Conservation (phyloP, 2,797 vertebrate species). For the Macropodus opercularis region DNA sequence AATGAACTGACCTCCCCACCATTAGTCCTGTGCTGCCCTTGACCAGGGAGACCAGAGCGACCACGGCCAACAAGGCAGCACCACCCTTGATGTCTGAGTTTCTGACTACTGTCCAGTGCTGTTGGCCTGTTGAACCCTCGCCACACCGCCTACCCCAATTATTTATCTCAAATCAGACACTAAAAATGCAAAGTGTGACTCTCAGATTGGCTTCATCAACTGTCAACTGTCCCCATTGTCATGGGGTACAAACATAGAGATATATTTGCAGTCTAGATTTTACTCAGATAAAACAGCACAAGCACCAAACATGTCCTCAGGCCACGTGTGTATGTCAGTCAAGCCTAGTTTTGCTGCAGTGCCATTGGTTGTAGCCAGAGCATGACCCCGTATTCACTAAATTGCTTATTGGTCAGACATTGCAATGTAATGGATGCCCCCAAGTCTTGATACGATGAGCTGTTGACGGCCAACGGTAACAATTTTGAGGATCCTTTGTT, state of each 20-base stretch:
- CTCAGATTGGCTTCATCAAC: conserved; percentile 33
- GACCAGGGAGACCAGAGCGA: conserved; percentile 63
- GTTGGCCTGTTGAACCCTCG: neutral
- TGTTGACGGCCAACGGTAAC: conserved; percentile 56
- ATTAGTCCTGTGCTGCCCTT: conserved; percentile 74
- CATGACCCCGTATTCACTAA: conserved; percentile 45
- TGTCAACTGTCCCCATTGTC: too few species aligned
- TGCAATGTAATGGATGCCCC: conserved; percentile 37
- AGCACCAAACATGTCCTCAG: conserved; percentile 48
- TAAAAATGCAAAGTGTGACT: conserved; percentile 42
- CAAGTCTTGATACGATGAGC: conserved; percentile 35
- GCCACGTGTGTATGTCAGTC: conserved; percentile 45
- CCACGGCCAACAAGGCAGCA: conserved; percentile 54
- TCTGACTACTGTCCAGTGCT: conserved; percentile 35
- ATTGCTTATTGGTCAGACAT: conserved; percentile 56
- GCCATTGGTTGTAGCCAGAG: conserved; percentile 43
- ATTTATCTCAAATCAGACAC: conserved; percentile 42
- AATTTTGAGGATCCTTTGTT: conserved; percentile 51
- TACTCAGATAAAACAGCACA: conserved; percentile 20
- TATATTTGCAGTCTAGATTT: conserved; percentile 47
- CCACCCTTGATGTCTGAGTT: conserved; percentile 49
- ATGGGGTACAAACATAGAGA: conserved; percentile 17
- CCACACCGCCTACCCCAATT: neutral
- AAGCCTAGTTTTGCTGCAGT: conserved; percentile 54
- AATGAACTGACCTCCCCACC: conserved; percentile 75